Percentiles rank a stretch among this genome's conserved stretches.
Conservation (phyloP, 2,797 vertebrate species). For the Arvicola amphibius region DNA sequence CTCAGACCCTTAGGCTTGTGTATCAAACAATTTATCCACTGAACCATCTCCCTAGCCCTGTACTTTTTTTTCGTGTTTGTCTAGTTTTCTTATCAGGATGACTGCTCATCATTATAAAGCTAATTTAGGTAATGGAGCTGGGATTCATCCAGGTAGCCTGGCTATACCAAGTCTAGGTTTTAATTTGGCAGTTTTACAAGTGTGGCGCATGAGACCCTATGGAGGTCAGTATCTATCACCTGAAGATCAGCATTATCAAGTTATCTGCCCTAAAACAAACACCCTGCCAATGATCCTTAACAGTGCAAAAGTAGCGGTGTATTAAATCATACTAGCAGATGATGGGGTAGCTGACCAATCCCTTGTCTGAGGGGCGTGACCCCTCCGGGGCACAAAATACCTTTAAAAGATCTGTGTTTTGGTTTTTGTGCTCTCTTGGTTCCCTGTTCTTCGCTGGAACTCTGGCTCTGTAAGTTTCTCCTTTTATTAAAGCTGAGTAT, state of each 20-base stretch:
- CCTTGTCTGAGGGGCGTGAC: no score
- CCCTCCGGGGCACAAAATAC: no score
- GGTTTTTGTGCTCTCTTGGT: no score
- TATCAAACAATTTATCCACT: background rate
- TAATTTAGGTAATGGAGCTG: background rate
- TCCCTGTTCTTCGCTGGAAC: no score
- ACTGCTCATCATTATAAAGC: background rate
- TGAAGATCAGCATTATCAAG: background rate
- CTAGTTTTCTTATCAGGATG: background rate
- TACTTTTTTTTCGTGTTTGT: background rate
- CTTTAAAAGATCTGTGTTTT: no score
- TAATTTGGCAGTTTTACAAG: background rate
- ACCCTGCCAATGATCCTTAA: background rate
- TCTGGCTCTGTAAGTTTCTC: no score
- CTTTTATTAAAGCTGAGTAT: no score
- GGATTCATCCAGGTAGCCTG: background rate
- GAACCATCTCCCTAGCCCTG: background rate
- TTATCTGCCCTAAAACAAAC: background rate
- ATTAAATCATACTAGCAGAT: no score
- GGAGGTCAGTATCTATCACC: background rate
- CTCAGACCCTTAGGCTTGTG: background rate
- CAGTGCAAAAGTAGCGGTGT: background rate
- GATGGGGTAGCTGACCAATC: no score
- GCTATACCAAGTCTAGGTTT: background rate
- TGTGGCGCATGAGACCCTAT: background rate